A percentile compares a stretch with the other conserved stretches of the same genome.
Conservation (phyloP, 2,113 vertebrate species). For the Brachypodius melanocephalos region DNA sequence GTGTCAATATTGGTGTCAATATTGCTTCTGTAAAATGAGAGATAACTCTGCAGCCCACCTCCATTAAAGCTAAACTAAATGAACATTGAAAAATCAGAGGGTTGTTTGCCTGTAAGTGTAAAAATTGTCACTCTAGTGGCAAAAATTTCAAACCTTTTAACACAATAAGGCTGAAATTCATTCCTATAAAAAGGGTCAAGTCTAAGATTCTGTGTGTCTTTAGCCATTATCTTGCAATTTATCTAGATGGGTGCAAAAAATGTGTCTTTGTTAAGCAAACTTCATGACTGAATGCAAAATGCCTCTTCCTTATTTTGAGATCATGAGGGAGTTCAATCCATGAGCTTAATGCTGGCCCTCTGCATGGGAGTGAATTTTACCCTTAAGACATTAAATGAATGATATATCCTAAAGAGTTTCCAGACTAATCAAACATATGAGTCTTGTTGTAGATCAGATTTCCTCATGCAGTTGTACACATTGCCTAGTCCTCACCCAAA, state of each 20-base stretch:
- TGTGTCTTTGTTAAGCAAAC: neutral
- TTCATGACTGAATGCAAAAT: neutral
- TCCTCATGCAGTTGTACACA: conserved; percentile 64
- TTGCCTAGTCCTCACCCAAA: conserved; percentile 71
- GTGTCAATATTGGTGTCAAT: conserved; percentile 15
- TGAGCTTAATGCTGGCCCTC: neutral
- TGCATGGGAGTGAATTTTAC: conserved; percentile 35
- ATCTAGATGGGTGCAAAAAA: neutral
- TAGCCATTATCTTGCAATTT: neutral
- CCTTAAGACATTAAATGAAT: neutral
- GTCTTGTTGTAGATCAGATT: conserved; percentile 44
- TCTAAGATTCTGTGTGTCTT: neutral
- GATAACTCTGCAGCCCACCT: neutral
- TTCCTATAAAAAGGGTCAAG: conserved; percentile 28
- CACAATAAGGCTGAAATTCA: conserved; percentile 26
- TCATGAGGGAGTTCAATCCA: neutral
- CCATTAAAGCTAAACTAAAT: neutral
- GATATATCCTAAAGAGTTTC: neutral
- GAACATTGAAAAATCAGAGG: neutral
- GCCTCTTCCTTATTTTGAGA: neutral
- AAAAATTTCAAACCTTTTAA: neutral
- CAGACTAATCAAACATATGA: neutral
- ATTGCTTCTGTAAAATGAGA: neutral
- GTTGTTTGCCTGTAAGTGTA: neutral
- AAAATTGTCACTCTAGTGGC: neutral